These are phyloP conservation scores for Habroteleia sp. DNA, from an alignment of 2,888 invertebrate genomes.

Conservation along the genomic window DNA sequence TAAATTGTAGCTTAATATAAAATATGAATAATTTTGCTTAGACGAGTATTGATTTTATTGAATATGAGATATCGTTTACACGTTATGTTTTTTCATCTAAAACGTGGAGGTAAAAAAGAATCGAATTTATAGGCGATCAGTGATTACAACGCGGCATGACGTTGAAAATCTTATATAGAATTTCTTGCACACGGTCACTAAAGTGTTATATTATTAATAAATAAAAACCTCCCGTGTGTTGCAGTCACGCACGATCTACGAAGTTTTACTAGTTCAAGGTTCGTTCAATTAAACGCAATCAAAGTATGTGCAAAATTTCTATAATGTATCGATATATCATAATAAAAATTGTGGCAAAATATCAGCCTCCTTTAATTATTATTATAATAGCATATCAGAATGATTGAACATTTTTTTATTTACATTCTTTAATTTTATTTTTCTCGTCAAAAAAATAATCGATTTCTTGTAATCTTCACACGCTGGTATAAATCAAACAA, in stretches of 20 bases:
- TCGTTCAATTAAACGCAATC: slow-evolving; percentile 33
- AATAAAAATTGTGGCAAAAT: no score
- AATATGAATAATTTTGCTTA: slow-evolving; percentile 20
- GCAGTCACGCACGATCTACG: slow-evolving; percentile 58
- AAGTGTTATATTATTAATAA: slow-evolving; percentile 61
- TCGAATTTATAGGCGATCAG: slow-evolving; percentile 59
- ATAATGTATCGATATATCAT: no score
- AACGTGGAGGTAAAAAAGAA: slow-evolving; percentile 48
- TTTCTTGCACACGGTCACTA: slow-evolving; percentile 60
- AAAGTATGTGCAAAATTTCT: slow-evolving; percentile 48
- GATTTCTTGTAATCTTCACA: slow-evolving; percentile 57
- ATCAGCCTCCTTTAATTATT: slow-evolving; percentile 14
- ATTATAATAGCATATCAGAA: slow-evolving; percentile 21
- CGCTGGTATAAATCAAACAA: slow-evolving; percentile 59
- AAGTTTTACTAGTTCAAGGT: slow-evolving; percentile 54
- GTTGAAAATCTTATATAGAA: slow-evolving; percentile 52
- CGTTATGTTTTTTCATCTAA: slow-evolving; percentile 42
- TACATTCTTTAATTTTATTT: slow-evolving; percentile 26
- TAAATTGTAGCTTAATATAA: no score
- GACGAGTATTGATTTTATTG: slow-evolving; percentile 34
- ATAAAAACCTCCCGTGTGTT: slow-evolving; percentile 49
- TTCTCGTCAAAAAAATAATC: slow-evolving; percentile 46
- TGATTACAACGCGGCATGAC: slow-evolving; percentile 65
- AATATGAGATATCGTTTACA: slow-evolving; percentile 54
- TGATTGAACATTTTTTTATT: slow-evolving; percentile 44